Evolutionary conservation across 2,113 vertebrate species (phyloP).

Genomic region (Anoplopoma fimbria): DNA sequence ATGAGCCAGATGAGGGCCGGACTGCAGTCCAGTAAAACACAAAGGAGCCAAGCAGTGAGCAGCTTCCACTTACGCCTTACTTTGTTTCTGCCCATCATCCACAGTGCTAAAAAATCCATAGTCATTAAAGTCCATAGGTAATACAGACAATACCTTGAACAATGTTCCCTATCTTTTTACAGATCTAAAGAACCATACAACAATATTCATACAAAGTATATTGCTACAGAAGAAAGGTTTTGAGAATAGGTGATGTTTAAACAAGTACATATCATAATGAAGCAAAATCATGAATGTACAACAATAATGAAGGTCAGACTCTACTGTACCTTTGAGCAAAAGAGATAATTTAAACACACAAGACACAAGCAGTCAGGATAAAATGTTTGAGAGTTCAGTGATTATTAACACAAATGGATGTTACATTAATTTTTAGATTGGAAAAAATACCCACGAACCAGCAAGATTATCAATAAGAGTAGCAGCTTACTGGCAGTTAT

Average conservation of each 20-base stretch:
- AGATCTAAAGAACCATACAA: constrained; percentile 54
- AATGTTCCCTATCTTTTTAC: not conserved
- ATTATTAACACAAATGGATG: not conserved
- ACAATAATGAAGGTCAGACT: constrained; percentile 1
- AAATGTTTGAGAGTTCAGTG: not conserved
- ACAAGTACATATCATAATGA: constrained; percentile 15
- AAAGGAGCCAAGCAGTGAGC: constrained; percentile 26
- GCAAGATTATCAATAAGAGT: not conserved
- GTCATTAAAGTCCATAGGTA: constrained; percentile 11
- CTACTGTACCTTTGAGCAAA: constrained; percentile 2
- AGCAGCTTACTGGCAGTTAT: not conserved
- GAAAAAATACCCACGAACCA: constrained; percentile 10
- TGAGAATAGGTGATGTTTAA: constrained; percentile 28
- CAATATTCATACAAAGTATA: constrained; percentile 57
- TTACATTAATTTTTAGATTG: not conserved
- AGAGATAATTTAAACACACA: not conserved
- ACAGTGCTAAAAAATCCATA: constrained; percentile 1
- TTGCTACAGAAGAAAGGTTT: constrained; percentile 65
- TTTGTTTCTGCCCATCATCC: constrained; percentile 1
- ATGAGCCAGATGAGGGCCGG: not conserved
- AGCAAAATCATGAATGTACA: constrained; percentile 5
- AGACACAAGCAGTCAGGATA: not conserved
- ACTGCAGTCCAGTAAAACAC: constrained; percentile 1
- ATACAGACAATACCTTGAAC: constrained; percentile 16
- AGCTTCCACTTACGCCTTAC: not conserved